Evolutionary conservation across 2,888 invertebrate genomes (phyloP).

Genomic region (Uropetala carovei): DNA sequence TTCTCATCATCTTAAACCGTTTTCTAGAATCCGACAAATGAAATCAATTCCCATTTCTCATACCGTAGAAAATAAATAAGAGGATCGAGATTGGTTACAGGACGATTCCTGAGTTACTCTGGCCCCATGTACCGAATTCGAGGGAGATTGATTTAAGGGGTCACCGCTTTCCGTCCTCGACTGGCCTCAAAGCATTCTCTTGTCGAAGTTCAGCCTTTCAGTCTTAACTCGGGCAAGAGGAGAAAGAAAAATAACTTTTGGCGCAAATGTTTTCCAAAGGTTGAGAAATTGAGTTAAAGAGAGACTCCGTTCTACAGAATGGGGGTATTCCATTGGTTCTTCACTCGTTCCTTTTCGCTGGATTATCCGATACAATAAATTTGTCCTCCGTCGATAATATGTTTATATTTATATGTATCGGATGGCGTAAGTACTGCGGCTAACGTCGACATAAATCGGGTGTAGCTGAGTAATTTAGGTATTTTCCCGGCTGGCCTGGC

Average conservation of each 20-base stretch:
- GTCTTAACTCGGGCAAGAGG: background rate
- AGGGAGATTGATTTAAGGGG: background rate
- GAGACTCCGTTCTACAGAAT: background rate
- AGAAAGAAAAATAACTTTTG: background rate
- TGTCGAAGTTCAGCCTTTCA: background rate
- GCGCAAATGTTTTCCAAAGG: background rate
- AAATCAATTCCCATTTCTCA: background rate
- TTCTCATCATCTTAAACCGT: no score
- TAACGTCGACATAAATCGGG: no score
- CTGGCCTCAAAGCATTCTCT: slow-evolving; percentile 8
- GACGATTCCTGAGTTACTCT: background rate
- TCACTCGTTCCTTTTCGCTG: background rate
- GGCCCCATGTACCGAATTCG: background rate
- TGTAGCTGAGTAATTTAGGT: no score
- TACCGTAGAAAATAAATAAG: background rate
- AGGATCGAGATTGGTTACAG: background rate
- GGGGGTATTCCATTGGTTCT: background rate
- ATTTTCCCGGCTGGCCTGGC: no score
- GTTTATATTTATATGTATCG: no score
- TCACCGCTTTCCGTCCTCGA: background rate
- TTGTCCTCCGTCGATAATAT: background rate
- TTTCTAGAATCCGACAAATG: background rate
- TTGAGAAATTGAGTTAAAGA: background rate
- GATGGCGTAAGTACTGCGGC: no score
- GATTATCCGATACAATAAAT: background rate